These are phyloP conservation scores for Ectropis crepuscularia DNA, from an alignment of 2,888 invertebrate species.

Conservation along the genomic window DNA sequence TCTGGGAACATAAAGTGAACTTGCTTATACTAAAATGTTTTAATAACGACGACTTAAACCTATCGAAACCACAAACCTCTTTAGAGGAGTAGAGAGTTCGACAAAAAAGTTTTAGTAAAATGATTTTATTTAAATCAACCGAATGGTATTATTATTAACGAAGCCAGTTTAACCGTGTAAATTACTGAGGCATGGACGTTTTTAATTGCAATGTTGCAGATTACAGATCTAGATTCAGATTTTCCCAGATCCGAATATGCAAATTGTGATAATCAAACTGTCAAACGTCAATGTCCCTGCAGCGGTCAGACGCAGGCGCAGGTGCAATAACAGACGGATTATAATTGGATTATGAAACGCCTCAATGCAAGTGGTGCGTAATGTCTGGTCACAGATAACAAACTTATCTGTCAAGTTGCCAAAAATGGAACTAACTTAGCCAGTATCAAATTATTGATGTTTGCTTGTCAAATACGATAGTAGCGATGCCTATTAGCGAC, in stretches of 20 bases:
- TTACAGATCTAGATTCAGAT: constrained; percentile 22
- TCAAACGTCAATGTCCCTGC: constrained; percentile 38
- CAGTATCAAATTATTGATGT: too few species aligned
- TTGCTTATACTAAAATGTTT: too few species aligned
- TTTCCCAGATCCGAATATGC: constrained; percentile 32
- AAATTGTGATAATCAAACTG: constrained; percentile 38
- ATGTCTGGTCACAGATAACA: constrained; percentile 53
- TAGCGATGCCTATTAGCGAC: too few species aligned
- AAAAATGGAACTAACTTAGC: too few species aligned
- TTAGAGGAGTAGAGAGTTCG: too few species aligned
- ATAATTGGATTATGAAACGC: constrained; percentile 73
- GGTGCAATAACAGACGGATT: constrained; percentile 47
- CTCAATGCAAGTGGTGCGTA: constrained; percentile 64
- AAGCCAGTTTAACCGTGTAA: background rate
- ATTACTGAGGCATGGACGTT: background rate
- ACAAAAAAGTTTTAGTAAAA: too few species aligned
- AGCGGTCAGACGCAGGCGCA: constrained; percentile 38
- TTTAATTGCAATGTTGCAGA: constrained; percentile 1
- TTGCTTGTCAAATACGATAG: too few species aligned
- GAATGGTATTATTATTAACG: background rate
- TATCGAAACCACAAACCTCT: too few species aligned
- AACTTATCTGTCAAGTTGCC: too few species aligned
- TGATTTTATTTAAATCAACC: background rate
- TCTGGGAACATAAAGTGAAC: too few species aligned
- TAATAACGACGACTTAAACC: too few species aligned